These are phyloP conservation scores for Heliconius hermathena DNA, from an alignment of 1,140 invertebrate genomes.

Conservation along the genomic window DNA sequence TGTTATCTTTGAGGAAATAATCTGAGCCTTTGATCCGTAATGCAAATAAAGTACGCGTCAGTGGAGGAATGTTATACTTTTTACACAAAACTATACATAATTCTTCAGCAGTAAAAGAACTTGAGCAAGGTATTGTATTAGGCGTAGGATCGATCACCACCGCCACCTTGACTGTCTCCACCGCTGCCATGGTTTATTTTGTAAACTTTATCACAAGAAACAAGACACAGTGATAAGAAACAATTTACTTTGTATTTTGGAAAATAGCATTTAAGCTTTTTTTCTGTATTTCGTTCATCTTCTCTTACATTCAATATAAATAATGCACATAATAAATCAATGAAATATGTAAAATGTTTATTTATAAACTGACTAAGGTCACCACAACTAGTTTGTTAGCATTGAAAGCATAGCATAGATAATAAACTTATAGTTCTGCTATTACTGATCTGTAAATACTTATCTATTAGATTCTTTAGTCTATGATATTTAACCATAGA, in stretches of 20 bases:
- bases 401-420: constrained; percentile 23
- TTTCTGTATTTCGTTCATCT: constrained; percentile 51
- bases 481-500: no score
- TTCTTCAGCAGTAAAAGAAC: constrained; percentile 83
- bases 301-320: constrained; percentile 46
- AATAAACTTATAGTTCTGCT: background rate
- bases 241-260: constrained; percentile 49
- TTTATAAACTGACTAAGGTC: constrained; percentile 64
- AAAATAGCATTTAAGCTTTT: constrained; percentile 41
- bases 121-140: constrained; percentile 66
- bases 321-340: constrained; percentile 54
- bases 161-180: constrained; percentile 68
- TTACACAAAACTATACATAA: constrained; percentile 87
- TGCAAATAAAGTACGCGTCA: constrained; percentile 90
- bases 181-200: constrained; percentile 68
- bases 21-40: constrained; percentile 84
- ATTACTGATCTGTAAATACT: background rate
- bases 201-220: constrained; percentile 65
- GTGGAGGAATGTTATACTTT: constrained; percentile 86
- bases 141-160: constrained; percentile 65
- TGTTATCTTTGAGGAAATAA: constrained; percentile 85
- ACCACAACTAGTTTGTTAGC: constrained; percentile 38
- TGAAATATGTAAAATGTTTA: constrained; percentile 63
- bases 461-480: background rate
- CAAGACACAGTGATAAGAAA: constrained; percentile 63